Percentiles rank a stretch among this genome's conserved stretches.
Conservation (phyloP, 2,888 invertebrate species). For the Melipona beecheii region DNA sequence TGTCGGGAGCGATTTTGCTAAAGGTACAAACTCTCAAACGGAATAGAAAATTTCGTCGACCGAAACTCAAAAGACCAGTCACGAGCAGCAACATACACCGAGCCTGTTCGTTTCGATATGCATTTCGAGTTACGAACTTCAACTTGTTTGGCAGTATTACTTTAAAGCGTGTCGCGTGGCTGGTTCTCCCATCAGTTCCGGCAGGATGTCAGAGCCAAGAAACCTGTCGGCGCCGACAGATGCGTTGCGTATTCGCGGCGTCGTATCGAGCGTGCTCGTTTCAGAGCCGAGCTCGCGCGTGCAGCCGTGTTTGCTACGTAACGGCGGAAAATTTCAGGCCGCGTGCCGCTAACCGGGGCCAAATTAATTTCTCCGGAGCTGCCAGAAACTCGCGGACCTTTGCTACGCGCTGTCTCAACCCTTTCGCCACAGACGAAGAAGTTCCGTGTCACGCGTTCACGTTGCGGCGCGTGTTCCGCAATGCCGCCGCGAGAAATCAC, state of each 20-base stretch:
- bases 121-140: neutral
- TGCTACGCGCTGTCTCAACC: constrained; percentile 11
- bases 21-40: neutral
- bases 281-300: neutral
- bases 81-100: neutral
- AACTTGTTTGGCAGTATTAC: constrained; percentile 12
- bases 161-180: constrained; percentile 7
- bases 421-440: constrained; percentile 6
- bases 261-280: constrained; percentile 16
- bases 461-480: neutral
- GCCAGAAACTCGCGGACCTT: constrained; percentile 19
- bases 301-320: neutral
- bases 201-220: constrained; percentile 5
- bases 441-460: neutral
- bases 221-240: constrained; percentile 30
- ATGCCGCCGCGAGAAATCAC: neutral
- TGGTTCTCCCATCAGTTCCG: neutral
- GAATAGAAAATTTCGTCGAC: neutral
- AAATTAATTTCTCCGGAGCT: constrained; percentile 38
- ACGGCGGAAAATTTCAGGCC: constrained; percentile 24
- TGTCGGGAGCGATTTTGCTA: neutral
- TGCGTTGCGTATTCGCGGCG: constrained; percentile 12
- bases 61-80: neutral
- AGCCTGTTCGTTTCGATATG: neutral
- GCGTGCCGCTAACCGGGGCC: constrained; percentile 15